Evolutionary conservation across 2,888 invertebrate genomes (phyloP).

Genomic region (Zootermopsis nevadensis): DNA sequence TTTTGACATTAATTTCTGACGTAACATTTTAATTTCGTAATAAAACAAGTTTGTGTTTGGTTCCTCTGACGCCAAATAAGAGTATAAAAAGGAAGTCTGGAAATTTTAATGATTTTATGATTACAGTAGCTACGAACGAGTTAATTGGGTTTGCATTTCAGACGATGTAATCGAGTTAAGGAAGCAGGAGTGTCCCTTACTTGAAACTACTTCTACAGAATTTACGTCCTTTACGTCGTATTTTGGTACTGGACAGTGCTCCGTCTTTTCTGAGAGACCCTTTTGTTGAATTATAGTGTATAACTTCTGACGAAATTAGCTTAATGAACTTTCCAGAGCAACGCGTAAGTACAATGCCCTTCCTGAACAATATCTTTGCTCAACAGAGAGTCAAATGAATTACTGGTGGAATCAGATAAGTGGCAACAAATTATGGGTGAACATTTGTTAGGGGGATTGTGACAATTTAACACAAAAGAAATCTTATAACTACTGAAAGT

Average conservation of each 20-base stretch:
- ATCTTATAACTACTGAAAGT: too few relatives aligned
- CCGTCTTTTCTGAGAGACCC: not conserved
- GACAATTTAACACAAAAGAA: too few relatives aligned
- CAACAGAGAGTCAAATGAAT: not conserved
- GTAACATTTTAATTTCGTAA: not conserved
- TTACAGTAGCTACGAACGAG: not conserved
- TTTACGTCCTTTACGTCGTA: not conserved
- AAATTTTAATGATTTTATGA: conserved; percentile 8
- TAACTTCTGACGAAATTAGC: not conserved
- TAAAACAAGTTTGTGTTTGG: not conserved
- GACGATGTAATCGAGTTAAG: not conserved
- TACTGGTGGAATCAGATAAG: not conserved
- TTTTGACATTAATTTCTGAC: too few relatives aligned
- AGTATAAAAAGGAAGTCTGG: not conserved
- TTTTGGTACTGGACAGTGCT: not conserved
- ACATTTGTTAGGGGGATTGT: too few relatives aligned
- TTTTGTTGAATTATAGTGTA: not conserved
- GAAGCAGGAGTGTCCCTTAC: not conserved
- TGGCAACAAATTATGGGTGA: not conserved
- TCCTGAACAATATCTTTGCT: not conserved
- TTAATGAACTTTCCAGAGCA: not conserved
- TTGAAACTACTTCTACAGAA: not conserved
- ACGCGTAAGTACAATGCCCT: not conserved
- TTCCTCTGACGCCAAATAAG: not conserved
- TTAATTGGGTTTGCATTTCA: conserved; percentile 13